Percentiles rank a stretch among this genome's conserved stretches.
phyloP scores from a whole-genome alignment of 2,888 invertebrate genomes.

The Xanthia togata region DNA sequence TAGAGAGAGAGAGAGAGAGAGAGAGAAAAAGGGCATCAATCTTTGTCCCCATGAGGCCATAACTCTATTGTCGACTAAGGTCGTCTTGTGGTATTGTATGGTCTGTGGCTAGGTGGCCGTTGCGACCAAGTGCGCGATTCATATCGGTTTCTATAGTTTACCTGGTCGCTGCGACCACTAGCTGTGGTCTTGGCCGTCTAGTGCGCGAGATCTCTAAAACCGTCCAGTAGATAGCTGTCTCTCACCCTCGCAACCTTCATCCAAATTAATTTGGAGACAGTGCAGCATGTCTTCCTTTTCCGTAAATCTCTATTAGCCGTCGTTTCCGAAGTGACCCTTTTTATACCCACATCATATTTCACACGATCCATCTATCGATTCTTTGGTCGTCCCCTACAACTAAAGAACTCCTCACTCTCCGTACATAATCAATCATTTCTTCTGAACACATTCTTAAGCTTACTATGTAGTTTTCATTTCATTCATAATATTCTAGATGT shows the following conservation, averaged over 20 bases:
- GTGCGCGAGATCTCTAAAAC: not conserved
- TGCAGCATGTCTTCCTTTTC: not conserved
- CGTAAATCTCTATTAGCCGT: not conserved
- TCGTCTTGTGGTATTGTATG: too few relatives aligned
- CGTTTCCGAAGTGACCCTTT: not conserved
- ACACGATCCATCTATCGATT: not conserved
- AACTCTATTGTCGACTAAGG: not conserved
- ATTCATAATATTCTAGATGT: conserved; percentile 15
- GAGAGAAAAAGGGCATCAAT: not conserved
- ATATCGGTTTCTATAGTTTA: too few relatives aligned
- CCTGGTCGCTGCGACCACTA: too few relatives aligned
- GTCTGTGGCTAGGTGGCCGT: too few relatives aligned
- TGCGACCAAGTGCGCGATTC: too few relatives aligned
- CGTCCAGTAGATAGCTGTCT: not conserved
- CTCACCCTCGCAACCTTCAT: not conserved
- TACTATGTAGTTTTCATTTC: conserved; percentile 21
- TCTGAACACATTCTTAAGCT: conserved; percentile 9
- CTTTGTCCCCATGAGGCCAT: not conserved
- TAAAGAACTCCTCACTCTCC: not conserved
- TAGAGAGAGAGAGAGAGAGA: too few relatives aligned
- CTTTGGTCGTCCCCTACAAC: too few relatives aligned
- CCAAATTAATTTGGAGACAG: not conserved
- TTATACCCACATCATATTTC: not conserved
- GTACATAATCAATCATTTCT: conserved; percentile 16
- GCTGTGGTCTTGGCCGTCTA: too few relatives aligned